Percentiles rank a stretch among this genome's conserved stretches.
phyloP scores from a whole-genome alignment of 2,888 invertebrate genomes.

The Pandemis corylana region DNA sequence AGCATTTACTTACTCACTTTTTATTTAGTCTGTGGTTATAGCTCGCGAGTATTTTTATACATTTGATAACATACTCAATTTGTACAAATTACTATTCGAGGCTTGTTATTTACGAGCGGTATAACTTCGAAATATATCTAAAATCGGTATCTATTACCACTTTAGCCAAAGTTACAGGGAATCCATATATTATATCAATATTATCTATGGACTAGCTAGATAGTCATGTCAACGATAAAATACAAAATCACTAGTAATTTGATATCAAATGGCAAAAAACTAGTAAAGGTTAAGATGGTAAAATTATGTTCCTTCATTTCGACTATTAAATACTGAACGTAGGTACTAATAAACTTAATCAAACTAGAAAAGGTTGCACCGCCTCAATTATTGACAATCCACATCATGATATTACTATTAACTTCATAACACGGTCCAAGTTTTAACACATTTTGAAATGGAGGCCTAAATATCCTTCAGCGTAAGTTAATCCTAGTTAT shows the following conservation, averaged over 20 bases:
- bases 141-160: background rate
- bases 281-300: too few relatives aligned
- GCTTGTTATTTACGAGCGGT: too few relatives aligned
- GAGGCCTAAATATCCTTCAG: background rate
- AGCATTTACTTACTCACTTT: too few relatives aligned
- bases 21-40: too few relatives aligned
- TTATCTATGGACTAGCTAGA: background rate
- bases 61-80: too few relatives aligned
- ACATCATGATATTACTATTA: too few relatives aligned
- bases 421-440: background rate
- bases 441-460: background rate
- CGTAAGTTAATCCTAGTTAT: background rate
- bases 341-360: background rate
- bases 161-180: background rate
- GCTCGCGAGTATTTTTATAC: too few relatives aligned
- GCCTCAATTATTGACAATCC: too few relatives aligned
- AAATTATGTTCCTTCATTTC: too few relatives aligned
- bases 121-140: background rate
- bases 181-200: background rate
- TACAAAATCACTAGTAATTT: background rate
- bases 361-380: background rate
- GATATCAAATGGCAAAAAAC: too few relatives aligned
- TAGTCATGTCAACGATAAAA: background rate
- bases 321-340: too few relatives aligned
- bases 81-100: too few relatives aligned